phyloP scores from a whole-genome alignment of 2,113 vertebrate genomes.

The Nothobranchius furzeri region DNA sequence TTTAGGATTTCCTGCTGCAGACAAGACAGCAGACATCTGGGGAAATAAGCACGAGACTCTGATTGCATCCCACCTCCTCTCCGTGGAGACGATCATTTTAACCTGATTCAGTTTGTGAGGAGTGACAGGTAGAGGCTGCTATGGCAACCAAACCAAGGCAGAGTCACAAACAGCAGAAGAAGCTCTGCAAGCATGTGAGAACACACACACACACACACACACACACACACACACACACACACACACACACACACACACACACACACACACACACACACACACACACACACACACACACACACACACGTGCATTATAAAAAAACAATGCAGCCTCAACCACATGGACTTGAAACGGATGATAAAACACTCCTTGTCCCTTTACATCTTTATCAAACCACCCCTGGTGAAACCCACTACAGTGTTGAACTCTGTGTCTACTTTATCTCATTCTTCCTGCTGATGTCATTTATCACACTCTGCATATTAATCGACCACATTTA shows the following conservation, averaged over 20 bases:
- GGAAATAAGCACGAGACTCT: conserved; percentile 67
- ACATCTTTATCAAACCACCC: conserved; percentile 45
- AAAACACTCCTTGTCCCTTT: conserved; percentile 56
- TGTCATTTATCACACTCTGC: conserved; percentile 10
- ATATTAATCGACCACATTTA: no score
- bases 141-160: conserved; percentile 75
- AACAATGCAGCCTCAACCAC: conserved; percentile 40
- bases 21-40: conserved; percentile 53
- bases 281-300: conserved; percentile 28
- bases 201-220: conserved; percentile 10
- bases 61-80: conserved; percentile 63
- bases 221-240: conserved; percentile 37
- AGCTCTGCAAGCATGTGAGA: conserved; percentile 32
- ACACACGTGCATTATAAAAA: conserved; percentile 19
- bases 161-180: conserved; percentile 53
- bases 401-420: conserved; percentile 50
- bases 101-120: conserved; percentile 55
- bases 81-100: conserved; percentile 60
- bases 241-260: conserved; percentile 9
- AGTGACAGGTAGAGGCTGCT: conserved; percentile 76
- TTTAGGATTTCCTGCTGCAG: conserved; percentile 42
- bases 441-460: conserved; percentile 6
- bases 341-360: conserved; percentile 61
- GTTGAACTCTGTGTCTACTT: conserved; percentile 7
- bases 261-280: conserved; percentile 21